Evolutionary conservation across 2,888 invertebrate species (phyloP).

Genomic region (Phortica magna): DNA sequence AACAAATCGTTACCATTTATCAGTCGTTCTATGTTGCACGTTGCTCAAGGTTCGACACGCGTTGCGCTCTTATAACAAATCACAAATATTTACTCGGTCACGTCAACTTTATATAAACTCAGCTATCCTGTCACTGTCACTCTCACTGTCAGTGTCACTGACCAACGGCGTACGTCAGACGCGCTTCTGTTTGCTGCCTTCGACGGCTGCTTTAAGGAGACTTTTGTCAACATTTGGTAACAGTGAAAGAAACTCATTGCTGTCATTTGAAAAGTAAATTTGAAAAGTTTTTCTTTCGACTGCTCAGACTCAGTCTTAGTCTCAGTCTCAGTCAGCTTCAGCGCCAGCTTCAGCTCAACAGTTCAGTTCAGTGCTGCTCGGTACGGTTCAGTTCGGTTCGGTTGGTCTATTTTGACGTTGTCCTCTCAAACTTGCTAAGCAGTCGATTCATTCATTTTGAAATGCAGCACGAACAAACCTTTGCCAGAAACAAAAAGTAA

Average conservation of each 20-base stretch:
- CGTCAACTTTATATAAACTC: conserved; percentile 66
- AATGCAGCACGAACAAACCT: conserved; percentile 52
- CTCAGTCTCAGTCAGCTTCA: neutral
- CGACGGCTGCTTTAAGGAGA: conserved; percentile 46
- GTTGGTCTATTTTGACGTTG: neutral
- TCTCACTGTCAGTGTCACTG: conserved; percentile 31
- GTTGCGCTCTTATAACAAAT: conserved; percentile 61
- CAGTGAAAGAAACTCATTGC: conserved; percentile 66
- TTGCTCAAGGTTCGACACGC: neutral
- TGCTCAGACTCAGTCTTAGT: conserved; percentile 7
- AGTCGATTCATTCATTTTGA: conserved; percentile 33
- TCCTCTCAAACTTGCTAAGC: conserved; percentile 40
- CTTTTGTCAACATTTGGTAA: conserved; percentile 63
- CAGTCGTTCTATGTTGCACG: neutral
- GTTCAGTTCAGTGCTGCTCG: too few species aligned
- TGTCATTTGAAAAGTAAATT: conserved; percentile 70
- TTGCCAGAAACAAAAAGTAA: conserved; percentile 40
- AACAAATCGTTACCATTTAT: conserved; percentile 26
- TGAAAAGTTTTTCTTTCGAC: conserved; percentile 67
- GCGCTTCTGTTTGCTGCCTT: neutral
- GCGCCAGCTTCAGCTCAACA: neutral
- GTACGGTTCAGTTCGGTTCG: too few species aligned
- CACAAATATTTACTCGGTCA: conserved; percentile 69
- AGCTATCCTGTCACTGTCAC: conserved; percentile 14
- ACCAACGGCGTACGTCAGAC: neutral